These are phyloP conservation scores for Taenaris catops DNA, from an alignment of 2,888 invertebrate genomes.

Conservation along the genomic window DNA sequence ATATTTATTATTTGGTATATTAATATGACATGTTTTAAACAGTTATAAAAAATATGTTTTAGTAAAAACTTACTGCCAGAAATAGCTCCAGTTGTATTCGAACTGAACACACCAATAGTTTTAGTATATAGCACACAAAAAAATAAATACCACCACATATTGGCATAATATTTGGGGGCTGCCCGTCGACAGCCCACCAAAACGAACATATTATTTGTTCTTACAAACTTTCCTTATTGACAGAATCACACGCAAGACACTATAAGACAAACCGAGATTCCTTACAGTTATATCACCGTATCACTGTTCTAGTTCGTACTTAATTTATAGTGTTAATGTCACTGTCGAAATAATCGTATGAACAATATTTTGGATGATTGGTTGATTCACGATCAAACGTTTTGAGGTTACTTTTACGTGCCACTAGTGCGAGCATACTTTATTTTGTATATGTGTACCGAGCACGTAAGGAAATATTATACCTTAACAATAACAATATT, in stretches of 20 bases:
- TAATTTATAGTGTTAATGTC: slow-evolving; percentile 48
- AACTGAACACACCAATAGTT: slow-evolving; percentile 58
- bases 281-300: slow-evolving; percentile 43
- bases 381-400: slow-evolving; percentile 51
- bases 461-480: too few species aligned
- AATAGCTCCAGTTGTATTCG: slow-evolving; percentile 47
- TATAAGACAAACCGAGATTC: slow-evolving; percentile 35
- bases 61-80: slow-evolving; percentile 53
- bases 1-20: background rate
- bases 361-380: slow-evolving; percentile 59
- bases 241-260: slow-evolving; percentile 57
- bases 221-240: slow-evolving; percentile 67
- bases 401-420: slow-evolving; percentile 78
- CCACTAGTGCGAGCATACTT: slow-evolving; percentile 72
- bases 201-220: slow-evolving; percentile 60
- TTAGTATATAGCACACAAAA: slow-evolving; percentile 65
- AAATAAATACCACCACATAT: slow-evolving; percentile 75
- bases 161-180: slow-evolving; percentile 74
- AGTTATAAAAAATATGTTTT: too few species aligned
- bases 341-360: slow-evolving; percentile 43
- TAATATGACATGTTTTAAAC: slow-evolving; percentile 1
- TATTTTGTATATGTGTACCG: too few species aligned
- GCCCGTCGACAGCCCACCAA: slow-evolving; percentile 76
- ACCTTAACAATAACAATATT: too few species aligned
- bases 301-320: slow-evolving; percentile 10